phyloP scores from a whole-genome alignment of 2,888 invertebrate species.

The Bombylius major region DNA sequence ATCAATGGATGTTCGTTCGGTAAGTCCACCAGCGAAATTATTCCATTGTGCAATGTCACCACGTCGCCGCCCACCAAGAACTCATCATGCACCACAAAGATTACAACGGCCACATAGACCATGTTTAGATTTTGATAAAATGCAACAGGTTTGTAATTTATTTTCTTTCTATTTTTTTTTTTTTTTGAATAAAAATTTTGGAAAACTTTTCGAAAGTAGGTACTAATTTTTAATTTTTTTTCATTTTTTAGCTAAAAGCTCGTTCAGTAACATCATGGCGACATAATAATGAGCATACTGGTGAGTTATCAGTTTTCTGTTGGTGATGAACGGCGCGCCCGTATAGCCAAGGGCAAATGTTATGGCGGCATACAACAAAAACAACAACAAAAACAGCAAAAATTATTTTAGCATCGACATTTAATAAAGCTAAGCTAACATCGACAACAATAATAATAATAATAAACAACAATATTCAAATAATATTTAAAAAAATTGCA shows the following conservation, averaged over 20 bases:
- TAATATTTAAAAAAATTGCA: too few relatives aligned
- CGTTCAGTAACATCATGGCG: constrained; percentile 65
- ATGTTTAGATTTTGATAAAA: constrained; percentile 90
- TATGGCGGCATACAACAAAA: constrained; percentile 6
- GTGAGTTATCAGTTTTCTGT: constrained; percentile 66
- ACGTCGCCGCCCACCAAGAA: constrained; percentile 49
- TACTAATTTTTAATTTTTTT: constrained; percentile 20
- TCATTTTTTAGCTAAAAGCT: constrained; percentile 52
- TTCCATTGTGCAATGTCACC: constrained; percentile 47
- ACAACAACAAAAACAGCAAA: too few relatives aligned
- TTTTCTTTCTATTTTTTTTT: not conserved
- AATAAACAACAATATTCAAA: too few relatives aligned
- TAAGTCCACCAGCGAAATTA: constrained; percentile 40
- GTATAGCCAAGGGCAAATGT: constrained; percentile 12
- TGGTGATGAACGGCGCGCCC: constrained; percentile 46
- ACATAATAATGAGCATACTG: constrained; percentile 53
- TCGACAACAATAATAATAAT: too few relatives aligned
- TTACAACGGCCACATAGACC: constrained; percentile 63
- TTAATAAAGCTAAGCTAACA: too few relatives aligned
- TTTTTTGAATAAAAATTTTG: not conserved
- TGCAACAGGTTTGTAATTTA: constrained; percentile 69
- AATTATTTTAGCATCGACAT: too few relatives aligned
- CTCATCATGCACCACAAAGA: constrained; percentile 36
- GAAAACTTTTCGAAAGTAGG: too few relatives aligned
- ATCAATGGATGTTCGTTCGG: constrained; percentile 32